These are phyloP conservation scores for Halcyon smyrnensis DNA, from an alignment of 2,797 vertebrate genomes.

Conservation along the genomic window DNA sequence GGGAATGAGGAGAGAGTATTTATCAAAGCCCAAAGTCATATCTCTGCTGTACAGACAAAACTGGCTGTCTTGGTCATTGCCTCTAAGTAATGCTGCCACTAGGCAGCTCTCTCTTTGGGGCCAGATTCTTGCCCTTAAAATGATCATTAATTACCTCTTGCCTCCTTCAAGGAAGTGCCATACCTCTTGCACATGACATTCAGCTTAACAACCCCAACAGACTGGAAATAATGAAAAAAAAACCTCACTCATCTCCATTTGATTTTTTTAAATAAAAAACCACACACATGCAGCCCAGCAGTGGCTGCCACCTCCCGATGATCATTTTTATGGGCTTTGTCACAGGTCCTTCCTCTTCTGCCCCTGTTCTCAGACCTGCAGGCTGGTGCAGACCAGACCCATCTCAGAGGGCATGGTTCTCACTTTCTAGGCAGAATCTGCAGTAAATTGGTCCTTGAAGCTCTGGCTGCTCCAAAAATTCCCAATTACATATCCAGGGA, in stretches of 20 bases:
- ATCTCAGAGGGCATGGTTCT: background rate
- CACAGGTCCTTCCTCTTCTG: background rate
- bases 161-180: background rate
- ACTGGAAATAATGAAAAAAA: background rate
- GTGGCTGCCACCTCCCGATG: background rate
- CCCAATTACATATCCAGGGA: background rate
- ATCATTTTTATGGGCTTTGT: background rate
- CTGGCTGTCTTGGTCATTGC: background rate
- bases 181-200: accelerated
- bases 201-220: background rate
- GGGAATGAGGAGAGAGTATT: background rate
- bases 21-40: background rate
- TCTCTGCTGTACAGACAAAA: background rate
- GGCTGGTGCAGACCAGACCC: background rate
- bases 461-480: background rate
- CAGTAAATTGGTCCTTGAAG: background rate
- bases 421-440: background rate
- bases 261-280: background rate
- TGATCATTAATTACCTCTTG: background rate
- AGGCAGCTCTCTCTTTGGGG: background rate
- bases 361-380: background rate
- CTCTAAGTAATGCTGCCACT: background rate
- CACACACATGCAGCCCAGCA: background rate
- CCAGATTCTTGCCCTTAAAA: background rate
- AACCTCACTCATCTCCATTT: background rate